Evolutionary conservation across 2,888 invertebrate species (phyloP).

Genomic region (Euzophera pinguis): DNA sequence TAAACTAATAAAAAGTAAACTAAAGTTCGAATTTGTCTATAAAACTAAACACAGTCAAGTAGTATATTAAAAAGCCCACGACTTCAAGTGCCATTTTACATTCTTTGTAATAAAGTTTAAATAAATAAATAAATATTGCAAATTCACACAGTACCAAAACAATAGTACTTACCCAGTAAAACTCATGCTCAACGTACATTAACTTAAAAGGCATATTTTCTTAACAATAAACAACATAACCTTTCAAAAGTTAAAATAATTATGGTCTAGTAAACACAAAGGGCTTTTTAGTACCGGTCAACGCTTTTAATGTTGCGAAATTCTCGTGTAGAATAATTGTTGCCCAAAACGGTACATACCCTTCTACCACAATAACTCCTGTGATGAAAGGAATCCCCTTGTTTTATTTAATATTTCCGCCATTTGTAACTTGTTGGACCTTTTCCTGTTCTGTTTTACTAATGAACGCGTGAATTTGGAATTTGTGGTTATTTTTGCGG

Average conservation of each 20-base stretch:
- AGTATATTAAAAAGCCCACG: too few relatives aligned
- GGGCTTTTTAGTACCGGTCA: neutral
- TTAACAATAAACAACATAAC: neutral
- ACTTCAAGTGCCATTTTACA: too few relatives aligned
- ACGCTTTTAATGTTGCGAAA: neutral
- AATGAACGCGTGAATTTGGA: neutral
- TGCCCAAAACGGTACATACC: neutral
- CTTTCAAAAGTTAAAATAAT: neutral
- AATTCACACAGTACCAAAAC: too few relatives aligned
- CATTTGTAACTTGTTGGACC: neutral
- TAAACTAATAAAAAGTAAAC: too few relatives aligned
- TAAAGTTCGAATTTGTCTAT: too few relatives aligned
- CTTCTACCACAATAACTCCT: neutral
- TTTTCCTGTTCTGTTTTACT: neutral
- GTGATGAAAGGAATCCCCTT: neutral
- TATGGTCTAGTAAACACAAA: neutral
- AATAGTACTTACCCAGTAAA: too few relatives aligned
- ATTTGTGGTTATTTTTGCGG: too few relatives aligned
- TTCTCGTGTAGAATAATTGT: neutral
- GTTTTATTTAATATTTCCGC: constrained; percentile 2
- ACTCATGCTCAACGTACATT: too few relatives aligned
- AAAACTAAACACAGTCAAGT: too few relatives aligned
- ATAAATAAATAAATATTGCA: too few relatives aligned
- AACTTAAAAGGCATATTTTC: too few relatives aligned
- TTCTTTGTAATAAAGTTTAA: too few relatives aligned